Evolutionary conservation across 2,113 vertebrate species (phyloP).

Genomic region (Ammodytes marinus): DNA sequence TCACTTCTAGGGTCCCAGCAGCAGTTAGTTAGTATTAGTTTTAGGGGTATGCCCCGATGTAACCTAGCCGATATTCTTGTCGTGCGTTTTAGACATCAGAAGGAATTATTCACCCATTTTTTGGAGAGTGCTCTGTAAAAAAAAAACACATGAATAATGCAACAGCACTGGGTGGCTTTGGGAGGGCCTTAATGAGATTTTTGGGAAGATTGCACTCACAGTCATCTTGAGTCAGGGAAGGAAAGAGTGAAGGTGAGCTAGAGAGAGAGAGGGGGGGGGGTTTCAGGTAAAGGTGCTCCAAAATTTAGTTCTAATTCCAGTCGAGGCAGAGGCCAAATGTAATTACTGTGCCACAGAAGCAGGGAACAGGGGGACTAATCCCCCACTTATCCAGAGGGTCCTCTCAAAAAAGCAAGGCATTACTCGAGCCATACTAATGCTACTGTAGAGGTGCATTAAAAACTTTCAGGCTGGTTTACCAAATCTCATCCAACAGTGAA

Average conservation of each 20-base stretch:
- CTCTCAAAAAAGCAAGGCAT: slow-evolving; percentile 21
- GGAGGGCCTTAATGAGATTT: slow-evolving; percentile 78
- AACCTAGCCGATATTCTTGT: slow-evolving; percentile 47
- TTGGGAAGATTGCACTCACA: slow-evolving; percentile 69
- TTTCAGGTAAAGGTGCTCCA: slow-evolving; percentile 44
- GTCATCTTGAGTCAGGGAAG: slow-evolving; percentile 43
- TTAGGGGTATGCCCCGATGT: slow-evolving; percentile 36
- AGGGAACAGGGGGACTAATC: slow-evolving; percentile 24
- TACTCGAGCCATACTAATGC: slow-evolving; percentile 10
- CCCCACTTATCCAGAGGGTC: slow-evolving; percentile 20
- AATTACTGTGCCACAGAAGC: slow-evolving; percentile 36
- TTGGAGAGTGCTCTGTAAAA: slow-evolving; percentile 41
- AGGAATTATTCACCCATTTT: slow-evolving; percentile 72
- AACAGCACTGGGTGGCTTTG: slow-evolving; percentile 68
- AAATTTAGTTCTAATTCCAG: slow-evolving; percentile 50
- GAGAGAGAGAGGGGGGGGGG: background rate
- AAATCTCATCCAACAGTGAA: too few relatives aligned
- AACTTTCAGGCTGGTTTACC: slow-evolving; percentile 1
- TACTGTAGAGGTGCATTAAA: background rate
- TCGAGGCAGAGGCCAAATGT: slow-evolving; percentile 37
- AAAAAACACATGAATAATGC: slow-evolving; percentile 77
- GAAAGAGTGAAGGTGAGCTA: slow-evolving; percentile 35
- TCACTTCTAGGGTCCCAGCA: background rate
- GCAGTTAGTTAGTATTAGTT: slow-evolving; percentile 19
- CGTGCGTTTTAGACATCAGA: slow-evolving; percentile 71